Base-by-base conservation (phyloP, 2,113 vertebrate genomes). In the Rallus limicola region DNA sequence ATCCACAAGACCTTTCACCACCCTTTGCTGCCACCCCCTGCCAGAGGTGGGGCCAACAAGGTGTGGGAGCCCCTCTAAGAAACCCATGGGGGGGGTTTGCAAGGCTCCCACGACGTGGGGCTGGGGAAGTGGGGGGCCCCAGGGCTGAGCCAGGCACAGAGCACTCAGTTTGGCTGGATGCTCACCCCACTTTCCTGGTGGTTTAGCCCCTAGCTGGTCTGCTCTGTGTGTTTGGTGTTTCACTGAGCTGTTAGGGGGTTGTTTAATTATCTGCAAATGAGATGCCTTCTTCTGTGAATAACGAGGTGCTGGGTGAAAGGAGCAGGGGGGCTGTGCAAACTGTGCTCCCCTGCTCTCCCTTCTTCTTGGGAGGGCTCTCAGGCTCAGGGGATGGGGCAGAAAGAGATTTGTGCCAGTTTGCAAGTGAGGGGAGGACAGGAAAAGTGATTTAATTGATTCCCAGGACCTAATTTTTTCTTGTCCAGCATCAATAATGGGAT, bases 211-310 rank as follows among this genome's bases (percentile, higher is more conserved):
- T 40, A 36, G 31, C 56, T 69, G 38, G 58, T 77, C 84, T 6
- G 44, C 86, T 72, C 90, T 0, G 26, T 4, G 23, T 79, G 85
- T 88, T 90, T 78, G 28, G 33, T 74, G 90, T 88, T 88, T 48
- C 95, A 20, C 67, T 92, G 29, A 92, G 88, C 95, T 88, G 82
- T 74, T 88, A 58, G 79, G 44, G 19, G 23, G 0, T 13, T 38
- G 55, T 88, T 82, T 40, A 82, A 92, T 95, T 87, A 64, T n/a
- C 86, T 62, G 93, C 93, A 82, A 92, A 91, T 86, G 85, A 92
- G 79, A 55, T 63, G 79, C 67, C 10, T 2, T 6, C 67, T 31
- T 12, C 92, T 77, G 3, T 10, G 74, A 64, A 64, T 65, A 60
- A 16, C 4, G 18, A 46, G 21, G 31, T 19, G 29, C 38, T 16